Conservation (phyloP, 2,113 vertebrate species). For the Chitala chitala region DNA sequence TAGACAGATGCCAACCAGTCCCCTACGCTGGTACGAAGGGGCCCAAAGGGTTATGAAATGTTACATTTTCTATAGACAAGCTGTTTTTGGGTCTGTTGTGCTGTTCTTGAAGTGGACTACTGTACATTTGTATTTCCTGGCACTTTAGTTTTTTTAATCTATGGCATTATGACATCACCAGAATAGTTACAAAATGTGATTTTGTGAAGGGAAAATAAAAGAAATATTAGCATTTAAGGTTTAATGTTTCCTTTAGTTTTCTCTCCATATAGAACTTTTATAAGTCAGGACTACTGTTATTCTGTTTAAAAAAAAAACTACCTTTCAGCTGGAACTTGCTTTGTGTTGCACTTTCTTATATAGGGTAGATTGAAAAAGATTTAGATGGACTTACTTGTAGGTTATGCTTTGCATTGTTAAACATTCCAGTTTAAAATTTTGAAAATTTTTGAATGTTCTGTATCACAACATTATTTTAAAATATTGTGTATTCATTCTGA, state of each 20-base stretch:
- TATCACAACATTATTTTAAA: too few species aligned
- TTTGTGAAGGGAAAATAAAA: background rate
- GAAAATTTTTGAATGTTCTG: too few species aligned
- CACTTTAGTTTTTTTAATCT: background rate
- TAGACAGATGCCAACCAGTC: background rate
- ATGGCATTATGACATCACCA: background rate
- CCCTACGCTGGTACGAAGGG: background rate
- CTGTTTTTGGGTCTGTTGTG: background rate
- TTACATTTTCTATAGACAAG: background rate
- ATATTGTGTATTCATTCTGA: too few species aligned
- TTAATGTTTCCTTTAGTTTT: slow-evolving; percentile 2
- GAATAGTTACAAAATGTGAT: background rate
- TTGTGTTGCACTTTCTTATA: background rate
- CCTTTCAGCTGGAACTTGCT: background rate
- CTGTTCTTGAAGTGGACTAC: background rate
- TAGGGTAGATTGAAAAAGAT: background rate
- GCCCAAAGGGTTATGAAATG: background rate
- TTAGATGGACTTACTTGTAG: too few species aligned
- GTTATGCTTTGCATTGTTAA: background rate
- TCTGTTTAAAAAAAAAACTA: background rate
- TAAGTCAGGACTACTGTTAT: too few species aligned
- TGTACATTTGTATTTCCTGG: background rate
- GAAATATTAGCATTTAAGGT: too few species aligned
- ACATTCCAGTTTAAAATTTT: background rate
- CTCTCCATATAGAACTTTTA: background rate